Evolutionary conservation across 2,113 vertebrate species (phyloP), one percentile per base, ranked within the genome.

Genomic region (Protobothrops mucrosquamatus): DNA sequence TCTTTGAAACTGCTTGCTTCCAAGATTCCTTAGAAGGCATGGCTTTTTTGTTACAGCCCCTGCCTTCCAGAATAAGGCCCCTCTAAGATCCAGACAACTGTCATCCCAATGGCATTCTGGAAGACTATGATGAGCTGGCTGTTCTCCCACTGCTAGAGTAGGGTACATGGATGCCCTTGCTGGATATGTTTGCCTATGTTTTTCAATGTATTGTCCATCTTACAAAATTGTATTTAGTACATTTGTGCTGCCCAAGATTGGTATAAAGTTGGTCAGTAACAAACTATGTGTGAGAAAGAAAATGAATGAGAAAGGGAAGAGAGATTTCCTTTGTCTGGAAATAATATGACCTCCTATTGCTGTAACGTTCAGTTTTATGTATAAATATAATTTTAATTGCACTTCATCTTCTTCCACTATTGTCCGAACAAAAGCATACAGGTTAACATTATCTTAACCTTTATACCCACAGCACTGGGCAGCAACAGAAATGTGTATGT

Each of bases 351-450:
- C 95, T 97, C 95, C 96, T 92, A 95, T 64, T 88, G 95, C 92
- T 91, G 93, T 94, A 95, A 94, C 96, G 89, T 96, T 91, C 95
- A 95, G 59, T 95, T 94, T 88, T 95, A 96, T 93, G 94, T 96
- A 92, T 95, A 95, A 95, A 57, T 96, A 91, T 88, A 95, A 88
- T 95, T 94, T 95, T 93, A 87, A 85, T 29, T 94, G 69, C 39
- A 88, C 92, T 95, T 92, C 90, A 94, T 90, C 97, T 92, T 91
- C 94, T 92, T 74, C 86, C 96, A 93, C 87, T 95, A 93, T 92
- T 96, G 97, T 96, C 94, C 92, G 96, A 95, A 95, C 94, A 92
- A 88, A 94, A 93, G 48, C 64, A 95, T 89, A 91, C 97, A 97
- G 92, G 69, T 74, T 74, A 74, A 15, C 12, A 74, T 74, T 74